Conservation (phyloP, 2,888 invertebrate genomes). For the Augiades crinisus region DNA sequence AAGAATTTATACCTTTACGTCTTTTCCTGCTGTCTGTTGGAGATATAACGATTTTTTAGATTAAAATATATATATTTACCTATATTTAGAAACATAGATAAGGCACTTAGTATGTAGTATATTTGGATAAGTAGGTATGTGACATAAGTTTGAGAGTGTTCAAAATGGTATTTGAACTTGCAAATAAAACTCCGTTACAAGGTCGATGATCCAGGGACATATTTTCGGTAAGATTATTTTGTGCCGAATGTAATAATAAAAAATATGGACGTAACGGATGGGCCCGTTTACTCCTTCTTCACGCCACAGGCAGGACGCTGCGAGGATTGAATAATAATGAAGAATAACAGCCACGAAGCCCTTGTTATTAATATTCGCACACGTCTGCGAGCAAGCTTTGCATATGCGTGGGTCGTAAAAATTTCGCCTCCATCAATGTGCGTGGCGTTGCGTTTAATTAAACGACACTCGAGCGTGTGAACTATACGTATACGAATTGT, state of each 20-base stretch:
- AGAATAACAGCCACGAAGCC: slow-evolving; percentile 41
- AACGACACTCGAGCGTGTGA: slow-evolving; percentile 15
- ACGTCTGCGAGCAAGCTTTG: slow-evolving; percentile 35
- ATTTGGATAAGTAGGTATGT: no score
- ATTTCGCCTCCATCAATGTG: slow-evolving; percentile 20
- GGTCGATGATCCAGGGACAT: neutral
- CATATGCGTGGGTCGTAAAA: slow-evolving; percentile 26
- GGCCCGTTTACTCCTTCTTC: slow-evolving; percentile 6
- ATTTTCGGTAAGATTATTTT: slow-evolving; percentile 5
- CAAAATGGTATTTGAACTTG: neutral
- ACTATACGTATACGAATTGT: neutral
- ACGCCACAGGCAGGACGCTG: slow-evolving; percentile 46
- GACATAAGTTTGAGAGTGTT: no score
- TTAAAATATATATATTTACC: no score
- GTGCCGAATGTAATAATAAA: slow-evolving; percentile 8
- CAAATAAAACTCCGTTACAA: slow-evolving; percentile 3
- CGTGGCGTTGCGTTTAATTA: slow-evolving; percentile 15
- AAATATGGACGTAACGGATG: slow-evolving; percentile 11
- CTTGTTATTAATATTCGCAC: slow-evolving; percentile 43
- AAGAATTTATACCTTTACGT: no score
- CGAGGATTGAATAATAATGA: slow-evolving; percentile 65
- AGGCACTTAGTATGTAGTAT: no score
- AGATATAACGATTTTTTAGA: no score
- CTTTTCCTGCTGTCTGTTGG: no score
- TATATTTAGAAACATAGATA: no score